Conservation (phyloP, 1,140 invertebrate species). For the Teleopsis dalmanni region DNA sequence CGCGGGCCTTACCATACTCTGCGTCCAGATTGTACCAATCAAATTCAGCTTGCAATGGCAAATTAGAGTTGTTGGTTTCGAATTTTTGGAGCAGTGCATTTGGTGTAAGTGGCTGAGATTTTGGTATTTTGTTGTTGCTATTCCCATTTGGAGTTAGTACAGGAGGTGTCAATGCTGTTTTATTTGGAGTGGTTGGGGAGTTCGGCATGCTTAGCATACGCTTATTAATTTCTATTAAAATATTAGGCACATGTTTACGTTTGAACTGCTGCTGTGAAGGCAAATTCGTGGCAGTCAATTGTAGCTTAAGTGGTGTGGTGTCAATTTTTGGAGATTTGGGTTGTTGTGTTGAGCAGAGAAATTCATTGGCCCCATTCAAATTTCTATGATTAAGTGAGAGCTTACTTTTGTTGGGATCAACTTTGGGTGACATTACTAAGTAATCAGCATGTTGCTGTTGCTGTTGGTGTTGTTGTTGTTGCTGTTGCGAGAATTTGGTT, state of each 20-base stretch:
- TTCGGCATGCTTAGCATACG: constrained; percentile 22
- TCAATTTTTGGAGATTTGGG: not conserved
- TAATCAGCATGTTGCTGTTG: constrained; percentile 21
- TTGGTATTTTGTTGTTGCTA: no score
- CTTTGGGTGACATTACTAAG: constrained; percentile 25
- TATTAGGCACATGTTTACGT: constrained; percentile 34
- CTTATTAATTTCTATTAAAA: constrained; percentile 36
- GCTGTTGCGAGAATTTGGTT: constrained; percentile 3
- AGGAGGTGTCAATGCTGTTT: constrained; percentile 12
- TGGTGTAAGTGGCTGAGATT: not conserved
- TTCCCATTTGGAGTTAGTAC: no score
- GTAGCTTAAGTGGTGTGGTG: not conserved
- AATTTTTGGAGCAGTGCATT: constrained; percentile 7
- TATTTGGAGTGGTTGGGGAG: constrained; percentile 25
- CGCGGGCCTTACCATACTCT: constrained; percentile 31
- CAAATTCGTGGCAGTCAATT: not conserved
- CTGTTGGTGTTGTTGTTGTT: constrained; percentile 21
- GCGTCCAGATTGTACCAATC: constrained; percentile 44
- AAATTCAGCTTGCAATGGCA: constrained; percentile 38
- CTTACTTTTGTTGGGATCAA: not conserved
- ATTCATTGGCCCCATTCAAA: not conserved
- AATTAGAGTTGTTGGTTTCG: constrained; percentile 12
- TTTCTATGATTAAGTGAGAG: not conserved
- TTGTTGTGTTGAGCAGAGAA: not conserved
- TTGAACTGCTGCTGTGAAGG: constrained; percentile 18